These are phyloP conservation scores for Chloropsis hardwickii DNA, from an alignment of 2,113 vertebrate species.

Conservation along the genomic window DNA sequence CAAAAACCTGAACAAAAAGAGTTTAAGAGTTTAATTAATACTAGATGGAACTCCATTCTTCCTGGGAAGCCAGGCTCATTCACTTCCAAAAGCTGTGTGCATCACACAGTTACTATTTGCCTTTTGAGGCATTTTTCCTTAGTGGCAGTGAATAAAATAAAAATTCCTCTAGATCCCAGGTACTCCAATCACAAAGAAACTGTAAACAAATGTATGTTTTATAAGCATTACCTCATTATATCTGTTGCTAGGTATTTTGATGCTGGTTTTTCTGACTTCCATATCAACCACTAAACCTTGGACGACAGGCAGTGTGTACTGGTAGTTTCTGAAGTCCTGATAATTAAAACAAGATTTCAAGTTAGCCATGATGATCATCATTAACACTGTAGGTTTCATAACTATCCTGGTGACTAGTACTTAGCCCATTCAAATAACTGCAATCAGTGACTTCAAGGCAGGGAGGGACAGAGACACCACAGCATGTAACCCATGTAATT, in stretches of 20 bases:
- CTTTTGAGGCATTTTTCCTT: background rate
- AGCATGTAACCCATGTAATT: background rate
- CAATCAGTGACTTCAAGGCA: background rate
- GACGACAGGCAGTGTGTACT: constrained; percentile 93
- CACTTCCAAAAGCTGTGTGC: background rate
- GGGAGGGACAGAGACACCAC: background rate
- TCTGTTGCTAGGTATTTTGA: constrained; percentile 97
- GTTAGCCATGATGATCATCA: background rate
- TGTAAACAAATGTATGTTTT: background rate
- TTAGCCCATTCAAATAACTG: background rate
- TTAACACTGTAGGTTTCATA: background rate
- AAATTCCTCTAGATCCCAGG: background rate
- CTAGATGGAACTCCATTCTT: background rate
- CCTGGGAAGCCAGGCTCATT: background rate
- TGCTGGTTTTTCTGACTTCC: constrained; percentile 97
- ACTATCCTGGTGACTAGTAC: background rate
- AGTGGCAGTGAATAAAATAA: background rate
- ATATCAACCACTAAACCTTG: constrained; percentile 95
- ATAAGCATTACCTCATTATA: constrained; percentile 88
- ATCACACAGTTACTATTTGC: background rate
- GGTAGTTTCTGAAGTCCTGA: constrained; percentile 98
- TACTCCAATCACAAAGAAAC: background rate
- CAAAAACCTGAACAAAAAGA: background rate
- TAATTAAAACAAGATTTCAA: constrained; percentile 28
- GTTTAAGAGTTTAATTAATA: background rate